Base-by-base conservation (phyloP, 1,140 invertebrate species). In the Platorchestia sp. region DNA sequence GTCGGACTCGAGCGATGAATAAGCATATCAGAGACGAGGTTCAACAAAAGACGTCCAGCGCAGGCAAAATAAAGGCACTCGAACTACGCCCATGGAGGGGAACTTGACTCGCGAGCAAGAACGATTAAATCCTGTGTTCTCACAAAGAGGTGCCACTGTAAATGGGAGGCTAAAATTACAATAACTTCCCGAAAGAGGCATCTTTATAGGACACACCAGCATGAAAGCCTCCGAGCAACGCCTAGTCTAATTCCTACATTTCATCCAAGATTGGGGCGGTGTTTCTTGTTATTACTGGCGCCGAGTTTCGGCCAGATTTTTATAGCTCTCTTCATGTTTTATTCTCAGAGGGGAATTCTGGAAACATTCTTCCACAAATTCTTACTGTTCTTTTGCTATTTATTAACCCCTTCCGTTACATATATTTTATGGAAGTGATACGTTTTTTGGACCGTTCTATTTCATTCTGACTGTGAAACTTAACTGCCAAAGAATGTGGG, bases 141-240 rank as follows among this genome's bases (percentile, higher is more conserved):
- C 95, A 96, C 96, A 96, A 96, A 96, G 95, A 95, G 95, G 95
- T 96, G 95, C 95, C 95, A 95, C 95, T 96, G 96, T 96, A 96
- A 96, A 96, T 96, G 96, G 95, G 95, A 51, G 95, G 95, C 95
- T 95, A 93, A 96, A 97, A 97, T 97, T 97, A 97, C 97, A 97
- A 97, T 97, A 97, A 97, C 96, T 96, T 96, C 96, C 93, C 95
- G 91, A 93, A 93, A 93, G 91, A 93, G 91, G 91, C 91, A 93
- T 93, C 91, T 93, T 93, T 93, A 93, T 93, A 93, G 91, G 91
- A 93, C 91, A 47, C 43, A 93, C 43, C 91, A 93, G 91, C 91
- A 93, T 93, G 91, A 93, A 93, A 93, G 45, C 91, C 91, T 93
- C 91, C 91, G 44, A 93, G 91, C 91, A 93, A 93, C 43, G 91